phyloP scores from a whole-genome alignment of 2,888 invertebrate genomes.

The Caenorhabditis virilis region DNA sequence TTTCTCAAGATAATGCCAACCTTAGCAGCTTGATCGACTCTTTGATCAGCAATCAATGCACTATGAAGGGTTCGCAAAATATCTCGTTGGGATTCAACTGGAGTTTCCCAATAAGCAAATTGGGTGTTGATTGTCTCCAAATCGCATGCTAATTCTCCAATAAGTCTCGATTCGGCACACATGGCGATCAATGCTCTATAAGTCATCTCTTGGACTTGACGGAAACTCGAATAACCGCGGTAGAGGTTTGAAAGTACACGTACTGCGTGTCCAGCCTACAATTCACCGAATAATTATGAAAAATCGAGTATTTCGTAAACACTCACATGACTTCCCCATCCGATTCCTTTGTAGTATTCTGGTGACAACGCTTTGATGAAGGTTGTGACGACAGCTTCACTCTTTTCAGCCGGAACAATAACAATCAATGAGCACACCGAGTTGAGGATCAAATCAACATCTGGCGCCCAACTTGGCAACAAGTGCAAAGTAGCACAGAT shows the following conservation, averaged over 20 bases:
- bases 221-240: constrained; percentile 84
- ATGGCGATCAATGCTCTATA: constrained; percentile 47
- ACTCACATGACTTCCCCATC: constrained; percentile 55
- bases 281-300: too few species aligned
- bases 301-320: neutral
- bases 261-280: constrained; percentile 60
- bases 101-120: constrained; percentile 49
- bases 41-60: constrained; percentile 75
- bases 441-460: constrained; percentile 90
- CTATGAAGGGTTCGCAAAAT: constrained; percentile 58
- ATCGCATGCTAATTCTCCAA: constrained; percentile 41
- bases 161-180: constrained; percentile 37
- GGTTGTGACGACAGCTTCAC: constrained; percentile 80
- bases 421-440: constrained; percentile 95
- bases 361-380: constrained; percentile 39
- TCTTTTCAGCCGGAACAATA: constrained; percentile 82
- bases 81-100: constrained; percentile 47
- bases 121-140: constrained; percentile 38
- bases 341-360: constrained; percentile 49
- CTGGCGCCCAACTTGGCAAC: constrained; percentile 69
- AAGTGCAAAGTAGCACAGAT: constrained; percentile 27
- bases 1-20: constrained; percentile 39
- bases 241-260: constrained; percentile 86
- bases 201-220: constrained; percentile 83
- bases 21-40: constrained; percentile 61